Evolutionary conservation across 2,113 vertebrate species (phyloP).

Genomic region (Anolis sagrei): DNA sequence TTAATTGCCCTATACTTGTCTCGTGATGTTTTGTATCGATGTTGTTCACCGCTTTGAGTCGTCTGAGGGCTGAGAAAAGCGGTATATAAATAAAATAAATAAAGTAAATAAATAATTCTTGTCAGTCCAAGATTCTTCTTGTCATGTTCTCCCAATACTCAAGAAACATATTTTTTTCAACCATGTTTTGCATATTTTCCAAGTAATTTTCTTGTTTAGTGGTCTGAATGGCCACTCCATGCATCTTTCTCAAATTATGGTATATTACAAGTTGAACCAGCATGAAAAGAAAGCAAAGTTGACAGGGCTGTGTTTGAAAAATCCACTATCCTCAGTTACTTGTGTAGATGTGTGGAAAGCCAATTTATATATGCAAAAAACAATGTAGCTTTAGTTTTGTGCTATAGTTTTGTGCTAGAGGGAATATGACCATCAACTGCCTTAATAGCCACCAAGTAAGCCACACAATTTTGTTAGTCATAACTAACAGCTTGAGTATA

Average conservation of each 20-base stretch:
- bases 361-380: not conserved
- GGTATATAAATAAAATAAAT: too few relatives aligned
- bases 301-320: not conserved
- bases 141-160: too few relatives aligned
- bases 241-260: not conserved
- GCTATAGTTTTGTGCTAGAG: not conserved
- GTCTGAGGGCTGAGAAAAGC: too few relatives aligned
- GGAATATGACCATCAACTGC: not conserved
- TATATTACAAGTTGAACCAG: not conserved
- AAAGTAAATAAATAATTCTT: too few relatives aligned
- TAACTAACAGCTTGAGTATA: conserved; percentile 2
- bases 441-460: not conserved
- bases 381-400: too few relatives aligned
- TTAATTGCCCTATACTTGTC: too few relatives aligned
- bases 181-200: too few relatives aligned
- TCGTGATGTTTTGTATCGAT: too few relatives aligned
- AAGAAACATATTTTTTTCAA: too few relatives aligned
- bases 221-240: not conserved
- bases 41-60: too few relatives aligned
- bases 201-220: too few relatives aligned
- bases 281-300: not conserved
- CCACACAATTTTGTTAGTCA: conserved; percentile 3
- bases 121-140: too few relatives aligned
- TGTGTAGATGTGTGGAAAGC: not conserved
- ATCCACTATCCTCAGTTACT: not conserved